Evolutionary conservation across 2,888 invertebrate genomes (phyloP), one percentile per base, ranked within the genome.

Genomic region (Argyresthia albistria): DNA sequence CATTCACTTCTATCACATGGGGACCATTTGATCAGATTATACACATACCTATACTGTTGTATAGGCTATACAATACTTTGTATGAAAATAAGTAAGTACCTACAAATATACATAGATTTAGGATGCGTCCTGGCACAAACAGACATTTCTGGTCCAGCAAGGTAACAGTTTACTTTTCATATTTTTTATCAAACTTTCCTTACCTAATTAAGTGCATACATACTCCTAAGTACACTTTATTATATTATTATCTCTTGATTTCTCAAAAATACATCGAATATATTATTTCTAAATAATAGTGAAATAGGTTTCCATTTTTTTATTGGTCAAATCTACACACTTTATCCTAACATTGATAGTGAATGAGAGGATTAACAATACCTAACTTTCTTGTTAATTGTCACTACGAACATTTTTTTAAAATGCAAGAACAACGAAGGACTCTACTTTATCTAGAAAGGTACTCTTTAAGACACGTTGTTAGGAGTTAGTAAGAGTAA

Each of bases 401-500:
- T 45, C 45, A 15, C 10, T 47, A 47, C 47, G 11, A 47, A 47
- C 25, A 35, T 25, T 42, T 43, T 52, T 52, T 46, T 42, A 52
- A 52, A 52, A 52, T 39, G 46, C 39, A 51, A 51, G 51, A 45
- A 14, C 35, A 67, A 65, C 25, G 64, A 68, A 69, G 65, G 60
- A 61, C 58, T 61, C 61, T 66, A 69, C 60, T 61, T 69, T 78
- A 80, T 70, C 73, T 79, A 79, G 69, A 68, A 80, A 84, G 83
- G 82, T 83, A 83, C 82, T 76, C 64, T 66, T 73, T 82, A 83
- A 83, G 83, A 83, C 84, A 86, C 82, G 76, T 78, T 73, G 72
- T 66, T 57, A 65, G 69, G 68, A 67, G 68, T 64, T 65, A 60
- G 63, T 60, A 49, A 39, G 46, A 50, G 48, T 47, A 37, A 35